Evolutionary conservation across 1,140 invertebrate species (phyloP).

Genomic region (Aphaenogaster floridana): DNA sequence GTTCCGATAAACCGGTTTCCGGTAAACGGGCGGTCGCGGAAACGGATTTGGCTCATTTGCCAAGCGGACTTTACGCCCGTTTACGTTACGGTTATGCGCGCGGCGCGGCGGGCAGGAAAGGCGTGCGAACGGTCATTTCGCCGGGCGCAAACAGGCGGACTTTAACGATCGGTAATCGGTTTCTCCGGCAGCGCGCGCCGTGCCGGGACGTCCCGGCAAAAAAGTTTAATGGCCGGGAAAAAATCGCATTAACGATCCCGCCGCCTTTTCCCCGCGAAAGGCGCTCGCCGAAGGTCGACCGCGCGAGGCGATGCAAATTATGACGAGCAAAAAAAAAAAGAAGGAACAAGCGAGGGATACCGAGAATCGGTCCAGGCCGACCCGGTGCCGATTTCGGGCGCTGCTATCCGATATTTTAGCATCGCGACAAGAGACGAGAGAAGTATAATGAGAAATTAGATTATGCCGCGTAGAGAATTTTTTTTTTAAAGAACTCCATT

Average conservation of each 20-base stretch:
- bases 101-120: slow-evolving; percentile 22
- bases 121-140: slow-evolving; percentile 35
- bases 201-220: slow-evolving; percentile 59
- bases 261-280: slow-evolving; percentile 57
- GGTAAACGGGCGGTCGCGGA: slow-evolving; percentile 24
- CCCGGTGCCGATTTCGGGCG: not conserved
- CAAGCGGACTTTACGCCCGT: slow-evolving; percentile 30
- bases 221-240: slow-evolving; percentile 70
- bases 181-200: slow-evolving; percentile 51
- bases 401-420: not conserved
- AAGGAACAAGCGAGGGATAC: not conserved
- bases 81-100: slow-evolving; percentile 25
- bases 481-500: not conserved
- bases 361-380: slow-evolving; percentile 18
- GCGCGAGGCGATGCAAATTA: slow-evolving; percentile 15
- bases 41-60: slow-evolving; percentile 41
- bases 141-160: slow-evolving; percentile 61
- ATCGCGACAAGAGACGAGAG: not conserved
- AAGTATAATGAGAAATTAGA: not conserved
- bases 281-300: slow-evolving; percentile 57
- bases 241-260: slow-evolving; percentile 71
- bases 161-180: slow-evolving; percentile 73
- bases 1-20: slow-evolving; percentile 46
- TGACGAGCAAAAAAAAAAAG: slow-evolving; percentile 14
- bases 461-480: not conserved